Percentiles rank a stretch among this genome's conserved stretches.
These are phyloP conservation scores for Anastatus disparis DNA, from an alignment of 1,140 invertebrate genomes.

Conservation along the genomic window DNA sequence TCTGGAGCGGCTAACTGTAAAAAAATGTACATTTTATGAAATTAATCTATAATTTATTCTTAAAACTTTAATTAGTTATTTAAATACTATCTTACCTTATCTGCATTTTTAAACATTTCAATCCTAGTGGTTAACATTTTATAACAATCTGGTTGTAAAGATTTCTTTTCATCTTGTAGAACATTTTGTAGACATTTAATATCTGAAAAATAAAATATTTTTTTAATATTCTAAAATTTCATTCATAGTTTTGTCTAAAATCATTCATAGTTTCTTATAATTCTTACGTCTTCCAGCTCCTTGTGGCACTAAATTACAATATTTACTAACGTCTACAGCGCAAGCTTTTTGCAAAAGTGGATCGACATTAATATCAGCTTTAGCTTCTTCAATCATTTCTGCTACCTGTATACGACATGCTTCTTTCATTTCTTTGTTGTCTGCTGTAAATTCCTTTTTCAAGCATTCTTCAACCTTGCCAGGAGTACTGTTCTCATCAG, in stretches of 20 bases:
- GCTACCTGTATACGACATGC: slow-evolving; percentile 85
- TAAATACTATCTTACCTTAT: slow-evolving; percentile 69
- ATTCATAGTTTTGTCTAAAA: too few species aligned
- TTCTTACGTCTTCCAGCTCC: slow-evolving; percentile 86
- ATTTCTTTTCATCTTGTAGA: slow-evolving; percentile 74
- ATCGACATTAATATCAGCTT: slow-evolving; percentile 86
- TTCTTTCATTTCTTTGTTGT: slow-evolving; percentile 75
- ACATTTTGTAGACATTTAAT: slow-evolving; percentile 83
- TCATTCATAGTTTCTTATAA: background rate
- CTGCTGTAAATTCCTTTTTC: slow-evolving; percentile 77
- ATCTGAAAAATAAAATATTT: slow-evolving; percentile 70
- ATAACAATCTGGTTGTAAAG: slow-evolving; percentile 80
- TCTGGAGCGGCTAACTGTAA: slow-evolving; percentile 71
- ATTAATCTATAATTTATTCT: background rate
- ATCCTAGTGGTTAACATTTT: slow-evolving; percentile 82
- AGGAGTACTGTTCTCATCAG: slow-evolving; percentile 60
- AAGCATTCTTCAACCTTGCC: slow-evolving; percentile 87
- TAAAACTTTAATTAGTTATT: slow-evolving; percentile 4
- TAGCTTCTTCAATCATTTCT: slow-evolving; percentile 80
- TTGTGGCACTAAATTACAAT: slow-evolving; percentile 83
- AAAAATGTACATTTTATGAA: slow-evolving; percentile 17
- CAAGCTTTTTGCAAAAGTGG: slow-evolving; percentile 82
- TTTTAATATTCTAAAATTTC: too few species aligned
- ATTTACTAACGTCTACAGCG: slow-evolving; percentile 82
- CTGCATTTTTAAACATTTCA: slow-evolving; percentile 90